Evolutionary conservation across 2,797 vertebrate species (phyloP).

Genomic region (Pteropus rufus): DNA sequence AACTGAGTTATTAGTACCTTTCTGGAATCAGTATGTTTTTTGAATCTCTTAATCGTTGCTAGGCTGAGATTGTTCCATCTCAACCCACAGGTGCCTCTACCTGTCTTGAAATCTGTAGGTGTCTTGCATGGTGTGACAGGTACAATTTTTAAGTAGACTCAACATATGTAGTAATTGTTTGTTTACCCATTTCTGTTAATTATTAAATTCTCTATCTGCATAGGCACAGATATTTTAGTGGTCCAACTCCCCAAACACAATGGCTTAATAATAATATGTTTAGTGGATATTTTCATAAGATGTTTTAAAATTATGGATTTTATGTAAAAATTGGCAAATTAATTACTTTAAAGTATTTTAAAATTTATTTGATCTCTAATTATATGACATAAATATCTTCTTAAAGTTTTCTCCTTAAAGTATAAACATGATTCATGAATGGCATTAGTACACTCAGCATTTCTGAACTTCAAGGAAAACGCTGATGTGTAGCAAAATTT

Average conservation of each 20-base stretch:
- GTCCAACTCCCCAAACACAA: background rate
- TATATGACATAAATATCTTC: background rate
- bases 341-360: background rate
- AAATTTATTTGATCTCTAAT: background rate
- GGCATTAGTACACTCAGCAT: conserved; percentile 35
- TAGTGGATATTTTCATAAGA: background rate
- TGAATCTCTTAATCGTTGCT: background rate
- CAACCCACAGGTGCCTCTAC: background rate
- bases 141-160: background rate
- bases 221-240: background rate
- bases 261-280: background rate
- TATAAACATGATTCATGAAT: conserved; percentile 2
- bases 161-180: background rate
- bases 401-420: background rate
- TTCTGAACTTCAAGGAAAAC: conserved; percentile 52
- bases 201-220: background rate
- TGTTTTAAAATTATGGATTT: background rate
- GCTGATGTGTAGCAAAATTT: conserved; percentile 62
- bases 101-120: background rate
- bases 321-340: background rate
- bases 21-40: background rate
- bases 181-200: background rate
- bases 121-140: background rate
- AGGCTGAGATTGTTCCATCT: background rate
- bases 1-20: background rate